Evolutionary conservation across 53 echinoderm and acorn worm genomes (phyloP), one percentile per base, ranked within the genome.

Genomic region (Crossaster papposus): DNA sequence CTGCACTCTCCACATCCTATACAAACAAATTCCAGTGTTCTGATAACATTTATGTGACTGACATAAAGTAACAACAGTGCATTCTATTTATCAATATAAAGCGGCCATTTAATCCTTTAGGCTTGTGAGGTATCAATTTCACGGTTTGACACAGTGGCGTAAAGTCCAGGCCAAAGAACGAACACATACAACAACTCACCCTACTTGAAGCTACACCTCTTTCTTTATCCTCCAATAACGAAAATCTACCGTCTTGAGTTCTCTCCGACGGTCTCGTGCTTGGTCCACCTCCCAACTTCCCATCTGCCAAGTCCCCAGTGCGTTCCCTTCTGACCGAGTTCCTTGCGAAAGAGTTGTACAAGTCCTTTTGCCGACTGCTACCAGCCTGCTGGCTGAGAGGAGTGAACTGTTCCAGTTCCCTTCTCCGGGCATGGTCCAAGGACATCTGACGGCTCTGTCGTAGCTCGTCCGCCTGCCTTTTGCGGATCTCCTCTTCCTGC

Each of bases 401-500:
- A 10, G 73, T 85, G 23, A 74, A 33, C 58, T 53, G 35, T 1
- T 89, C 79, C 71, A n/a, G 54, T 64, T 65, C 90, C 64, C 83
- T 90, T 54, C 36, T 64, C 14, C 65, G 81, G n/a, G 90, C 52
- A 26, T 72, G 54, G 14, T 90, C 76, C 24, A 54, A 81, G 31
- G 90, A 83, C 78, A 63, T 90, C 83, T 77, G 75, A 9, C 90
- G 75, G 55, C 90, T 90, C 36, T 83, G 77, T 33, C 83, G 70
- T 53, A 90, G 77, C 78, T 90, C 90, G 37, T 83, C 90, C 3
- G 90, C 90, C 51, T 90, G 90, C 9, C 83, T 77, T 18, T 32
- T 83, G 65, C 90, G 70, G 28, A 90, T 90, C 77, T 83, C 83
- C 51, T 90, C 90, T 64, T 90, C 90, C 90, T 77, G 75, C 44